A percentile compares a stretch with the other conserved stretches of the same genome.
Conservation (phyloP, 2,797 vertebrate species). For the Syngnathus rostellatus region DNA sequence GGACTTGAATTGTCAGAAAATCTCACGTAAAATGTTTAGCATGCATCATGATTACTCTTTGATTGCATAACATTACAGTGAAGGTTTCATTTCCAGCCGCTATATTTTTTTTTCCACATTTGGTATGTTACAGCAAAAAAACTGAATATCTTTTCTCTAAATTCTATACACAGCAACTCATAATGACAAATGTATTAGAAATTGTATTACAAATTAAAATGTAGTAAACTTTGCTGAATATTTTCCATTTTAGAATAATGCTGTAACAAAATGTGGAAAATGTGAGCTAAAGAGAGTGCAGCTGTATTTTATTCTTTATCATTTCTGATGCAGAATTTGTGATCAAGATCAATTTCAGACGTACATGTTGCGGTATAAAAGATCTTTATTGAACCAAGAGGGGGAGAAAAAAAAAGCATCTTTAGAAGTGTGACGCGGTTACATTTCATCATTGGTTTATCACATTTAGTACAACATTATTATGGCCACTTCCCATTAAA, state of each 20-base stretch:
- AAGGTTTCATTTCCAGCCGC: no score
- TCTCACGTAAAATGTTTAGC: background rate
- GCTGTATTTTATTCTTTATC: background rate
- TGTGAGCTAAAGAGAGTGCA: background rate
- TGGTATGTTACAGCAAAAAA: background rate
- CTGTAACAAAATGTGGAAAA: background rate
- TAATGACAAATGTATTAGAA: background rate
- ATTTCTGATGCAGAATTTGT: background rate
- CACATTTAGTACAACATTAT: constrained; percentile 45
- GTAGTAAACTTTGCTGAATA: background rate
- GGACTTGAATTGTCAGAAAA: background rate
- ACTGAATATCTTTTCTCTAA: background rate
- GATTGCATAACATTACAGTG: background rate
- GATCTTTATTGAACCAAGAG: constrained; percentile 53
- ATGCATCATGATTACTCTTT: background rate
- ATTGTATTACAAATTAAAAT: background rate
- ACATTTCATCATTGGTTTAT: constrained; percentile 21
- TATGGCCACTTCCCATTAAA: constrained; percentile 31
- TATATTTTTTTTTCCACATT: background rate
- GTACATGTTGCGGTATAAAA: constrained; percentile 48
- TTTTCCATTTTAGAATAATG: background rate
- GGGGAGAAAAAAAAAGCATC: constrained; percentile 30
- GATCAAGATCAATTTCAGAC: background rate
- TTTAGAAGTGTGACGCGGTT: constrained; percentile 20
- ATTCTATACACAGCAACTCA: background rate